These are phyloP conservation scores for Phytoseiulus persimilis DNA, from an alignment of 2,888 invertebrate genomes.

Conservation along the genomic window DNA sequence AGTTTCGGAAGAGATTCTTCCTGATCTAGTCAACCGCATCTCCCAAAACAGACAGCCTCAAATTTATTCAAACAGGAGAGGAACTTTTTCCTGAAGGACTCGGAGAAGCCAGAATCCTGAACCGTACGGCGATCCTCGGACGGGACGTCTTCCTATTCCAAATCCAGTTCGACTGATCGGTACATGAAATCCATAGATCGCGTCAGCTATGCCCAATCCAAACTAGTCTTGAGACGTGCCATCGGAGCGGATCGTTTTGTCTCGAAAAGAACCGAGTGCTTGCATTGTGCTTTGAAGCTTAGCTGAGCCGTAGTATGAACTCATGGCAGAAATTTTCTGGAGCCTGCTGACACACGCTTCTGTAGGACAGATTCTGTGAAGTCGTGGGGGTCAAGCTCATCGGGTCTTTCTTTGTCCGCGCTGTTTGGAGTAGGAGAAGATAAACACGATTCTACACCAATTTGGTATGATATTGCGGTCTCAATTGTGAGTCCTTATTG, in stretches of 20 bases:
- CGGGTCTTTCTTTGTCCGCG: background rate
- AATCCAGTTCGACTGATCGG: too few species aligned
- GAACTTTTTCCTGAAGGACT: too few species aligned
- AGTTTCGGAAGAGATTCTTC: too few species aligned
- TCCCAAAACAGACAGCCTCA: too few species aligned
- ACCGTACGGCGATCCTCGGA: too few species aligned
- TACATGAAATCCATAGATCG: background rate
- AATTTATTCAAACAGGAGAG: too few species aligned
- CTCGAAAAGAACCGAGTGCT: background rate
- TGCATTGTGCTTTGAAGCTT: background rate
- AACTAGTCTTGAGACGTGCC: background rate
- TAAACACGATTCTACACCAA: background rate
- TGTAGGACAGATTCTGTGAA: background rate
- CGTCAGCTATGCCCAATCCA: background rate
- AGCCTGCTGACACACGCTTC: background rate
- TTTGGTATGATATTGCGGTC: background rate
- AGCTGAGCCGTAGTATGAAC: background rate
- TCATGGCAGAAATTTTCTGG: background rate
- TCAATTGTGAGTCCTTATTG: background rate
- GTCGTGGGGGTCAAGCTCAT: slow-evolving; percentile 9
- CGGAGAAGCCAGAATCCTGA: too few species aligned
- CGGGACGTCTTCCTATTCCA: too few species aligned
- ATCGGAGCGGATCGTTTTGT: background rate
- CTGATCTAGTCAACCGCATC: too few species aligned
- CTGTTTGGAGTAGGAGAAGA: background rate